These are phyloP conservation scores for Apistogramma diplotaenia DNA, from an alignment of 2,113 vertebrate genomes.

Conservation along the genomic window DNA sequence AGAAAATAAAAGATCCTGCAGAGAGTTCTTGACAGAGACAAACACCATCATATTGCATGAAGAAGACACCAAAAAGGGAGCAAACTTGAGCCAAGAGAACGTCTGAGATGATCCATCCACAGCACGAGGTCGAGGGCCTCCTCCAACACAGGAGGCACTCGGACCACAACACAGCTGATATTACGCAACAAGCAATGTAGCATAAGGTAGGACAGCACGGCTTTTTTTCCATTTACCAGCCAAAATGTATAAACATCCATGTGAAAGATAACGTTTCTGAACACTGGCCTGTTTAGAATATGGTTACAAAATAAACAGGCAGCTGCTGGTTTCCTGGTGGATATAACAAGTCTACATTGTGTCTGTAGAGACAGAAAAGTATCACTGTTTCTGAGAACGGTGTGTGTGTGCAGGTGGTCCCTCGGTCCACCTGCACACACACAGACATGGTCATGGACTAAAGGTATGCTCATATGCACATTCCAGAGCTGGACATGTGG, in stretches of 20 bases:
- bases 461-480: conserved; percentile 16
- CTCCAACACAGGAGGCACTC: no score
- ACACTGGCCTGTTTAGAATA: not conserved
- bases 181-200: not conserved
- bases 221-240: not conserved
- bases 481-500: conserved; percentile 31
- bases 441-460: conserved; percentile 20
- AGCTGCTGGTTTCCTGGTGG: not conserved
- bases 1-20: not conserved
- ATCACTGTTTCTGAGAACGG: not conserved
- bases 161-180: no score
- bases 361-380: not conserved
- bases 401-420: conserved; percentile 41
- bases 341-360: not conserved
- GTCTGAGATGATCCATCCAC: not conserved
- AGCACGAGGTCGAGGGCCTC: not conserved
- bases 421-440: conserved; percentile 43
- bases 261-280: not conserved
- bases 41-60: rapidly evolving
- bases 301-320: not conserved
- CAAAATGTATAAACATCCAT: not conserved
- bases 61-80: not conserved
- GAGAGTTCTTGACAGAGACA: not conserved
- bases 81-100: not conserved
- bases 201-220: no score